These are phyloP conservation scores for Perca flavescens DNA, from an alignment of 2,113 vertebrate species.

Conservation along the genomic window DNA sequence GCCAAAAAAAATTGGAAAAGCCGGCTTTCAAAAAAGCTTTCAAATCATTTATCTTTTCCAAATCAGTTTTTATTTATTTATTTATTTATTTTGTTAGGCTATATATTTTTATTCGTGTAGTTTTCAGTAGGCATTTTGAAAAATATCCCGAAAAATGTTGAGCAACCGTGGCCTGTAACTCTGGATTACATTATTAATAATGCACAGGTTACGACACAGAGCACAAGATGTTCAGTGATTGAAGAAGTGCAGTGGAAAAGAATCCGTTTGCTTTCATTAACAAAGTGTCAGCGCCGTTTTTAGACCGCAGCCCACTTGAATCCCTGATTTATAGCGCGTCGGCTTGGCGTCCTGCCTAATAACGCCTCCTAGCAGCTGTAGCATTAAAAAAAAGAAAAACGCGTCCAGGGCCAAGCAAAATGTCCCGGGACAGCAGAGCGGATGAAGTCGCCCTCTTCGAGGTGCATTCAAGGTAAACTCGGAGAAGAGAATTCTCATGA, in stretches of 20 bases:
- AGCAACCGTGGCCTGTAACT: too few species aligned
- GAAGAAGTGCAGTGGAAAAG: too few species aligned
- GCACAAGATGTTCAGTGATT: neutral
- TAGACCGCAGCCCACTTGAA: conserved; percentile 37
- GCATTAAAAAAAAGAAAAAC: neutral
- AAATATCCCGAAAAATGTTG: neutral
- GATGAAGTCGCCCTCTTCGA: neutral
- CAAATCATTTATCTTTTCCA: too few species aligned
- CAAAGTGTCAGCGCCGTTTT: neutral
- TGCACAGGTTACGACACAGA: too few species aligned
- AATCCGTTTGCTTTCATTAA: neutral
- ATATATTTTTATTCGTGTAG: neutral
- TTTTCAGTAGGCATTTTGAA: neutral
- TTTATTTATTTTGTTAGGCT: too few species aligned
- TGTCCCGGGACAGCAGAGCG: neutral
- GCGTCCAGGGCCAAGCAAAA: conserved; percentile 4
- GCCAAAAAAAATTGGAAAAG: neutral
- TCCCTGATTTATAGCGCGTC: conserved; percentile 39
- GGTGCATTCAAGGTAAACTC: conserved; percentile 57
- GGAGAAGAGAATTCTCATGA: conserved; percentile 17
- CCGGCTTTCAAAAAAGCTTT: neutral
- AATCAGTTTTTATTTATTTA: neutral
- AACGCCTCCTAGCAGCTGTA: conserved; percentile 42
- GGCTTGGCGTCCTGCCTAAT: conserved; percentile 37
- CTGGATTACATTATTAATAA: neutral